These are phyloP conservation scores for Megaustenia siamemsis DNA, from an alignment of 2,888 invertebrate species.

Conservation along the genomic window DNA sequence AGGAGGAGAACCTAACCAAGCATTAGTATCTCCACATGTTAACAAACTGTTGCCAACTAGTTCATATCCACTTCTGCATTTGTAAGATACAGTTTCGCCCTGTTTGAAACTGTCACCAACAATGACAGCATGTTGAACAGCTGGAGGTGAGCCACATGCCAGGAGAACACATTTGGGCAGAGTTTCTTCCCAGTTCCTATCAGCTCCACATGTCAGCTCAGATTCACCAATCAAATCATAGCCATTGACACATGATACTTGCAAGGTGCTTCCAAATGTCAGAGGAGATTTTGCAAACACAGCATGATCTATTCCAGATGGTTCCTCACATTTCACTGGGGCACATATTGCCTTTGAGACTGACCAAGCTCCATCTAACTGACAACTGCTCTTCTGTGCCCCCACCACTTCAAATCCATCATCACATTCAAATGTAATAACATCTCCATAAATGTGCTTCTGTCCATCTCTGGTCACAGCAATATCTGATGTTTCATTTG, in stretches of 20 bases:
- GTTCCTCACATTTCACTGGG: conserved; percentile 69
- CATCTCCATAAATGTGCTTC: conserved; percentile 51
- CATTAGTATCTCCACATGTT: conserved; percentile 68
- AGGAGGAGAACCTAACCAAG: conserved; percentile 60
- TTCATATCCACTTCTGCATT: conserved; percentile 59
- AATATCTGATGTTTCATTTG: conserved; percentile 31
- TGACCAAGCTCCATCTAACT: conserved; percentile 71
- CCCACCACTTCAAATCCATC: conserved; percentile 70
- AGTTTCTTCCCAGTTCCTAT: conserved; percentile 63
- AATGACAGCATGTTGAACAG: conserved; percentile 38
- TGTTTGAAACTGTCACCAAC: conserved; percentile 45
- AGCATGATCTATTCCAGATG: conserved; percentile 64
- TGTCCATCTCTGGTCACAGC: background rate
- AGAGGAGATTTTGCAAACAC: conserved; percentile 57
- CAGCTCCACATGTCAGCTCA: conserved; percentile 61
- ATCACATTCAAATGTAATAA: conserved; percentile 79
- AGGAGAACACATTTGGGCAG: conserved; percentile 62
- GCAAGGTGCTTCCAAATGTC: conserved; percentile 67
- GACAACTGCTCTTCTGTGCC: conserved; percentile 60
- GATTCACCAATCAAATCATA: conserved; percentile 62
- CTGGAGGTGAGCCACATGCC: conserved; percentile 65
- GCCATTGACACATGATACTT: conserved; percentile 73
- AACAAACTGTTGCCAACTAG: conserved; percentile 59
- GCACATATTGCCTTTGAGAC: conserved; percentile 72
- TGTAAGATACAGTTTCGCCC: conserved; percentile 46